Evolutionary conservation across 1,140 invertebrate genomes (phyloP), one percentile per base, ranked within the genome.

Genomic region (Hyphantria cunea): DNA sequence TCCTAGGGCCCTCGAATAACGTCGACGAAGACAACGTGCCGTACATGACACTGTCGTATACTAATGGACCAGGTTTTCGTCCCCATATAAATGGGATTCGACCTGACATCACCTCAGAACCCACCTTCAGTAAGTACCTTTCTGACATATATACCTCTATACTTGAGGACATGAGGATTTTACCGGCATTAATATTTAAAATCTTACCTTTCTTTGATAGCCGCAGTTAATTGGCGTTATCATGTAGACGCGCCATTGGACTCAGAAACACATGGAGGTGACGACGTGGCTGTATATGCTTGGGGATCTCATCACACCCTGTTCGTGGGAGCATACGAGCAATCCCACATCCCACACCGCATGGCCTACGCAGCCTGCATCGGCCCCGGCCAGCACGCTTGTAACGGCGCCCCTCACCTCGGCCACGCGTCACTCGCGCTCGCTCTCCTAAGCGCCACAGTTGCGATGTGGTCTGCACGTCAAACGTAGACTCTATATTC

Each of bases 31-130:
- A 91, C 72, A 81, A 83, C 13, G 82, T 94, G 65, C 93, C 94
- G 0, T 96, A 95, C 75, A 93, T 95, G 56, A 96, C 95, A 0
- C 87, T 97, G 0, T 92, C 92, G 0, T 96, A 96, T 77, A 93
- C 94, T 10, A 96, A 96, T 85, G 95, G 95, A 0, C 95, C 95
- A 0, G 94, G 95, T 6, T 92, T 92, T 60, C 81, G 86, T 11
- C 50, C 67, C 11, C 84, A 82, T 6, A 74, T 71, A 4, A 62
- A 82, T 25, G 83, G 76, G 10, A 69, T 92, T 37, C 69, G 87
- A 15, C 79, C 89, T 53, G 74, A 92, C 33, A 80, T 84, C 5
- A 77, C 78, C 5, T 78, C 86, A 34, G 64, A 72, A 3, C 62
- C 76, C 25, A 50, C 68, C 15, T 91, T 87, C 63, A 78, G 92